phyloP scores from a whole-genome alignment of 2,888 invertebrate species.

The Drosophila parthenogenetica region DNA sequence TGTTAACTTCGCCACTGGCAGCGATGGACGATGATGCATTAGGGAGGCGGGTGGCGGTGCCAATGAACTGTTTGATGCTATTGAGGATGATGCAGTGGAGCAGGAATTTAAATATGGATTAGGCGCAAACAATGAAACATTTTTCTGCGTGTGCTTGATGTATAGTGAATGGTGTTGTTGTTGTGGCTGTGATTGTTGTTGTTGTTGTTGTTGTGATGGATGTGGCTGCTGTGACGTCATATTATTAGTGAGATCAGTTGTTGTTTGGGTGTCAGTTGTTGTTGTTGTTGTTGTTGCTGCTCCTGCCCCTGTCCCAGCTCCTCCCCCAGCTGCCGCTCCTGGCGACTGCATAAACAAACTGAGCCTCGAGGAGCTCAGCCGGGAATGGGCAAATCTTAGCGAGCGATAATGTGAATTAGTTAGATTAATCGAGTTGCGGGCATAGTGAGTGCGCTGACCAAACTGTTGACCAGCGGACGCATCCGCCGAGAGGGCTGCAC shows the following conservation, averaged over 20 bases:
- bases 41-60: slow-evolving; percentile 67
- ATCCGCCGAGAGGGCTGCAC: slow-evolving; percentile 56
- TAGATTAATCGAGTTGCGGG: slow-evolving; percentile 83
- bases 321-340: slow-evolving; percentile 14
- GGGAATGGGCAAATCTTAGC: slow-evolving; percentile 83
- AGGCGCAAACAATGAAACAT: slow-evolving; percentile 72
- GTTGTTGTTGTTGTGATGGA: slow-evolving; percentile 38
- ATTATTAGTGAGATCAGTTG: slow-evolving; percentile 53
- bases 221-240: slow-evolving; percentile 39
- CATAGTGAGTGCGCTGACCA: slow-evolving; percentile 82
- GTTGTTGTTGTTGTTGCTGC: slow-evolving; percentile 31
- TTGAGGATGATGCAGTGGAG: slow-evolving; percentile 59
- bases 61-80: slow-evolving; percentile 51
- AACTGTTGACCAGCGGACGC: slow-evolving; percentile 55
- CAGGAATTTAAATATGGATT: slow-evolving; percentile 67
- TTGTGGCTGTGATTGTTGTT: slow-evolving; percentile 49
- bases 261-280: slow-evolving; percentile 55
- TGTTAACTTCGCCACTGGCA: slow-evolving; percentile 81
- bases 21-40: slow-evolving; percentile 82
- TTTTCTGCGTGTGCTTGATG: slow-evolving; percentile 75
- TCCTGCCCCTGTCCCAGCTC: slow-evolving; percentile 13
- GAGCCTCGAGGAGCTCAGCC: slow-evolving; percentile 83
- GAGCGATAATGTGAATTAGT: slow-evolving; percentile 84
- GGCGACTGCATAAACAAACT: slow-evolving; percentile 83
- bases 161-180: slow-evolving; percentile 67